These are phyloP conservation scores for Myotis daubentonii DNA, from an alignment of 2,797 vertebrate genomes.

Conservation along the genomic window DNA sequence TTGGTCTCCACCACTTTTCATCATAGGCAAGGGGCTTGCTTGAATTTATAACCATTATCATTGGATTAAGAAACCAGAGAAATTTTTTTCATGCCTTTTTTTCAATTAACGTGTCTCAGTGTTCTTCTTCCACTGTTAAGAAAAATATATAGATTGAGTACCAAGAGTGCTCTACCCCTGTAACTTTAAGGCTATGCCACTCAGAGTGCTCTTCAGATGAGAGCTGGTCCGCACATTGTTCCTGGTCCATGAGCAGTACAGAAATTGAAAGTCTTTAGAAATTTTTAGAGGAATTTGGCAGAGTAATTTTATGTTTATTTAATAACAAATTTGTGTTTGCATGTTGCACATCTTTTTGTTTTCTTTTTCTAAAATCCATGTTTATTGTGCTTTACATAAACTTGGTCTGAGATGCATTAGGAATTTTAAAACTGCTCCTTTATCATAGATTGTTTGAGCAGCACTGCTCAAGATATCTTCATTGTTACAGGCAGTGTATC, in stretches of 20 bases:
- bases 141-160: neutral
- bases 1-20: neutral
- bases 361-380: neutral
- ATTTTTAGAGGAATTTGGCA: neutral
- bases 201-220: neutral
- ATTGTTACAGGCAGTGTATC: neutral
- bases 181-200: neutral
- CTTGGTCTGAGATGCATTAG: neutral
- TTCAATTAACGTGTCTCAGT: neutral
- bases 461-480: neutral
- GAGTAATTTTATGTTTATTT: neutral
- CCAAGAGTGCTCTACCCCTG: accelerated
- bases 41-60: neutral
- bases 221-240: neutral
- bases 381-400: neutral
- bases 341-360: neutral
- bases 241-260: neutral
- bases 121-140: neutral
- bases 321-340: neutral
- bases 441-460: neutral
- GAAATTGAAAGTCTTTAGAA: neutral
- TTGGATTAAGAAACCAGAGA: neutral
- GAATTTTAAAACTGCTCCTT: neutral
- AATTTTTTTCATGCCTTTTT: neutral
- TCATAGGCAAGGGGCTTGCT: neutral